phyloP scores from a whole-genome alignment of 2,113 vertebrate species.

The Pyrgilauda ruficollis region DNA sequence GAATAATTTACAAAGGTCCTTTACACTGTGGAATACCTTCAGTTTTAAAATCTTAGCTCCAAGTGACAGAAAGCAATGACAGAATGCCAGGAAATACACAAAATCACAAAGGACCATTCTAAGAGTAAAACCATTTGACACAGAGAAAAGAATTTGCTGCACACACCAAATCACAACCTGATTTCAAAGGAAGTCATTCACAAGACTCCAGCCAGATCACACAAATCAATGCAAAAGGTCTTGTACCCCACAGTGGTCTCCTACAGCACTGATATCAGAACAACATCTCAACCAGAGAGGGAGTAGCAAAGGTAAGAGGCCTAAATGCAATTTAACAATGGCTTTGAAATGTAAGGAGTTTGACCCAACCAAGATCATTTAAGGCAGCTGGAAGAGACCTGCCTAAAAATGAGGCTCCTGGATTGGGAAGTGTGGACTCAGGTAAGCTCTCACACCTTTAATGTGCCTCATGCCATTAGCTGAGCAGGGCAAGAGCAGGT shows the following conservation, averaged over 20 bases:
- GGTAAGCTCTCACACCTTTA: neutral
- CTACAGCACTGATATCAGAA: neutral
- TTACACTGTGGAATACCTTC: neutral
- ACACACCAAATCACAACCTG: neutral
- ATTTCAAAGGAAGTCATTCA: neutral
- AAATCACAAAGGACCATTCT: neutral
- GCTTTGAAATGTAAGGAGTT: neutral
- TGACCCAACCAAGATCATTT: neutral
- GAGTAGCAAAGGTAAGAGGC: neutral
- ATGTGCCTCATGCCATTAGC: neutral
- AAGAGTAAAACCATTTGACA: neutral
- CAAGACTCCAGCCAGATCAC: neutral
- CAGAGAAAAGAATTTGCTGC: neutral
- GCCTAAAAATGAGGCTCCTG: too few species aligned
- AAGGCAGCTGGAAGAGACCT: neutral
- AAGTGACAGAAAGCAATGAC: neutral
- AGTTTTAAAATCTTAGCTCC: neutral
- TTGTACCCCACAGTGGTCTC: neutral
- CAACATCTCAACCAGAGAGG: neutral
- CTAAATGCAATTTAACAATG: neutral
- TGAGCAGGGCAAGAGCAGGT: neutral
- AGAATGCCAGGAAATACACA: neutral
- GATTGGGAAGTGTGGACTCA: too few species aligned
- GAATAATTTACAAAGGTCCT: neutral
- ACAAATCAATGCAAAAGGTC: neutral